phyloP scores from a whole-genome alignment of 2,888 invertebrate species.

The Coenonympha glycerion region DNA sequence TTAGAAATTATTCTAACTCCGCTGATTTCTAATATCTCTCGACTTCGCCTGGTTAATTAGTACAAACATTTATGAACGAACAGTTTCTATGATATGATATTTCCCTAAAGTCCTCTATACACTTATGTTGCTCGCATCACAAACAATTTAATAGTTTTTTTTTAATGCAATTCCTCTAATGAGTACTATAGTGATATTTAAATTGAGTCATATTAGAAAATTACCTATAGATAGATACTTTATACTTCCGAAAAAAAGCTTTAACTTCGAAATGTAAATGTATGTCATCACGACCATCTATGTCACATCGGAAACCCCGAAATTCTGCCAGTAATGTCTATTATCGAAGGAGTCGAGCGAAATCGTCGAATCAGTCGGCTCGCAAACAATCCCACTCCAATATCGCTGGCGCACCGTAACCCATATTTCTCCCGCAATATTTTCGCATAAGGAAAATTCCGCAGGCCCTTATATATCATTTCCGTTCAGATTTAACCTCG shows the following conservation, averaged over 20 bases:
- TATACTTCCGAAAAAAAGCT: not conserved
- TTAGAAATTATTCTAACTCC: conserved; percentile 36
- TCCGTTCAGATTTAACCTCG: conserved; percentile 66
- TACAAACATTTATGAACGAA: conserved; percentile 4
- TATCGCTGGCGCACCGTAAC: conserved; percentile 26
- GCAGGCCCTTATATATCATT: conserved; percentile 58
- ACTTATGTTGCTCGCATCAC: not conserved
- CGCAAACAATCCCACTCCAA: conserved; percentile 27
- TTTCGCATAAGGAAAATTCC: conserved; percentile 50
- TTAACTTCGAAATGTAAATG: not conserved
- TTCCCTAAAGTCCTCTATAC: not conserved
- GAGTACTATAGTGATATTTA: no score
- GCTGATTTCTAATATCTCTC: conserved; percentile 36
- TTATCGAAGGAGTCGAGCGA: conserved; percentile 6
- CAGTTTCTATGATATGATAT: not conserved
- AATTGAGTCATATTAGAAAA: no score
- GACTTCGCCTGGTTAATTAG: conserved; percentile 35
- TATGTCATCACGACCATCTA: not conserved
- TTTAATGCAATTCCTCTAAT: no score
- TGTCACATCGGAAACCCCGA: conserved; percentile 8
- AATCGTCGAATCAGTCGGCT: conserved; percentile 17
- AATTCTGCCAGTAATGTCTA: conserved; percentile 12
- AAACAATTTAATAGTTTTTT: no score
- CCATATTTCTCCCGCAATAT: conserved; percentile 38
- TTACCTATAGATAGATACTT: not conserved